A percentile compares a stretch with the other conserved stretches of the same genome.
Evolutionary conservation across 2,888 invertebrate species (phyloP).

Genomic region (Tetheella fluctuosa): DNA sequence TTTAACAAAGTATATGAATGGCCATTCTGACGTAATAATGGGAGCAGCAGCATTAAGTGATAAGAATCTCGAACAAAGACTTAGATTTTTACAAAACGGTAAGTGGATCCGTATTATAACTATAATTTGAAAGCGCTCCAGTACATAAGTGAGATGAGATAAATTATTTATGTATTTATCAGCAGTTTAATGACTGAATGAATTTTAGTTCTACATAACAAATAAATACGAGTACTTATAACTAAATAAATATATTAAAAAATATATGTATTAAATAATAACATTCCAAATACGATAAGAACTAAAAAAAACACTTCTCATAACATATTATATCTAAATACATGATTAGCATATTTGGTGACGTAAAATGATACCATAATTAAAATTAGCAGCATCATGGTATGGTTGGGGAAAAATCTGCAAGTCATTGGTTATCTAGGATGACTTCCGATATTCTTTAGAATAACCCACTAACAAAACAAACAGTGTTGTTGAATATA

Average conservation of each 20-base stretch:
- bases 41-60: slow-evolving; percentile 92
- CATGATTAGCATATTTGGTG: slow-evolving; percentile 3
- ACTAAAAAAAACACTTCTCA: not conserved
- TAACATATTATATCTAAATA: not conserved
- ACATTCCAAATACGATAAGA: not conserved
- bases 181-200: too few species aligned
- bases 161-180: not conserved
- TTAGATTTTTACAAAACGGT: slow-evolving; percentile 96
- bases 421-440: not conserved
- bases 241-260: too few species aligned
- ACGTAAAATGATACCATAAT: not conserved
- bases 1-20: slow-evolving; percentile 98
- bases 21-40: slow-evolving; percentile 99
- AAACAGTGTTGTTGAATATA: not conserved
- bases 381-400: not conserved
- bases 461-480: not conserved
- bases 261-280: too few species aligned
- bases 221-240: too few species aligned
- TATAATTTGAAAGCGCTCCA: not conserved
- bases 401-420: not conserved
- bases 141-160: not conserved
- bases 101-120: slow-evolving; percentile 20
- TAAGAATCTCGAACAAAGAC: slow-evolving; percentile 87
- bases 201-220: too few species aligned
- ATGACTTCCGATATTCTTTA: not conserved